Evolutionary conservation across 1,140 invertebrate species (phyloP), one percentile per base, ranked within the genome.

Genomic region (Eumaeus atala): DNA sequence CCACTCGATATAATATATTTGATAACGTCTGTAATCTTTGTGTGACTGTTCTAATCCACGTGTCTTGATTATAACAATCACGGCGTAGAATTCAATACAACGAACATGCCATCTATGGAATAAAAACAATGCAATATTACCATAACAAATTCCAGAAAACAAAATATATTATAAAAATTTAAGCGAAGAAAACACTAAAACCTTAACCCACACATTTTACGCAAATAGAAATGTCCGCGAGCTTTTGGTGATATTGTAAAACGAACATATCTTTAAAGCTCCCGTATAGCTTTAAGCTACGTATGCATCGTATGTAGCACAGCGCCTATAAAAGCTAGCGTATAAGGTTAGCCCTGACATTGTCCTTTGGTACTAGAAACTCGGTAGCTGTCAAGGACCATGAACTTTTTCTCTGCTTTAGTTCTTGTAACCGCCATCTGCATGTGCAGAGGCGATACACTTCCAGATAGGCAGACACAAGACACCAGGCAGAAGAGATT

Each of bases 241-340:
- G 40, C 16, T 21, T 33, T 18, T 51, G 44, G 44, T 54, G 56
- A 49, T 57, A 64, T 40, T 65, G 58, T 66, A 54, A 59, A 74
- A 73, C 66, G 60, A 51, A 63, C 68, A 59, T 69, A 74, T 74
- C 82, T 78, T 85, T 83, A 77, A 74, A 81, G 67, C 70, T 67
- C 68, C 64, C 70, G 65, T 69, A 72, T 68, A 81, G 73, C 68
- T 70, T 70, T 72, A 74, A 73, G 76, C 73, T 82, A 75, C 50
- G 44, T 59, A 61, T 72, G 68, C 70, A 73, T 64, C 21, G 21
- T 28, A 34, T 66, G 51, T 64, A 55, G 51, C 44, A 49, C 16
- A 64, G 62, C 66, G 66, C 61, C 55, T 86, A 86, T 84, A 86
- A 77, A 86, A 84, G 80, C 78, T 86, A 84, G 77, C 64, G 56